Evolutionary conservation across 2,888 invertebrate genomes (phyloP).

Genomic region (Dryocosmus kuriphilus): DNA sequence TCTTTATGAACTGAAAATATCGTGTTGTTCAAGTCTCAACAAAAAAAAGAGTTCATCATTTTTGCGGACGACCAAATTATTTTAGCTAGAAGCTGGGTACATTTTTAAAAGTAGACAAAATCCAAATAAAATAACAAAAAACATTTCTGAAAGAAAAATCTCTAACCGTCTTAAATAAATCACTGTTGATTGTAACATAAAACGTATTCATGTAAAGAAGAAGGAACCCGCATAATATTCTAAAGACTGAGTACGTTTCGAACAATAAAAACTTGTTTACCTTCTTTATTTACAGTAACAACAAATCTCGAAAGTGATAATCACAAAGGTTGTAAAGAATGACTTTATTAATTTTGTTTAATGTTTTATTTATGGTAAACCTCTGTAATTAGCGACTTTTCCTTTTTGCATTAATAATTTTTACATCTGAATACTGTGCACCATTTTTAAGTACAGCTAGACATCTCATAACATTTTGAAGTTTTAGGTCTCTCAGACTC

Average conservation of each 20-base stretch:
- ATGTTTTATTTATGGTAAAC: background rate
- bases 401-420: conserved; percentile 8
- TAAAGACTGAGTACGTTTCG: conserved; percentile 15
- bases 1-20: too few species aligned
- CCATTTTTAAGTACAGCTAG: conserved; percentile 16
- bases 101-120: background rate
- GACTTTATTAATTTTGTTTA: background rate
- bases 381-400: conserved; percentile 10
- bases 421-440: conserved; percentile 21
- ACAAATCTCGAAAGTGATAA: conserved; percentile 44
- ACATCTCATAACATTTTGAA: conserved; percentile 10
- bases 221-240: background rate
- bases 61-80: too few species aligned
- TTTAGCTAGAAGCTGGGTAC: background rate
- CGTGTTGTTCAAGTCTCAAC: too few species aligned
- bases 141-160: too few species aligned
- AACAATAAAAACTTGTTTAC: conserved; percentile 23
- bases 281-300: conserved; percentile 35
- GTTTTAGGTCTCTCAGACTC: conserved; percentile 18
- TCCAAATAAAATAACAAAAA: too few species aligned
- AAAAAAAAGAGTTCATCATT: too few species aligned
- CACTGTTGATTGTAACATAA: background rate
- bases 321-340: conserved; percentile 42
- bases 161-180: background rate
- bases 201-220: background rate